These are phyloP conservation scores for Phainopepla nitens DNA, from an alignment of 2,113 vertebrate species.

Conservation along the genomic window DNA sequence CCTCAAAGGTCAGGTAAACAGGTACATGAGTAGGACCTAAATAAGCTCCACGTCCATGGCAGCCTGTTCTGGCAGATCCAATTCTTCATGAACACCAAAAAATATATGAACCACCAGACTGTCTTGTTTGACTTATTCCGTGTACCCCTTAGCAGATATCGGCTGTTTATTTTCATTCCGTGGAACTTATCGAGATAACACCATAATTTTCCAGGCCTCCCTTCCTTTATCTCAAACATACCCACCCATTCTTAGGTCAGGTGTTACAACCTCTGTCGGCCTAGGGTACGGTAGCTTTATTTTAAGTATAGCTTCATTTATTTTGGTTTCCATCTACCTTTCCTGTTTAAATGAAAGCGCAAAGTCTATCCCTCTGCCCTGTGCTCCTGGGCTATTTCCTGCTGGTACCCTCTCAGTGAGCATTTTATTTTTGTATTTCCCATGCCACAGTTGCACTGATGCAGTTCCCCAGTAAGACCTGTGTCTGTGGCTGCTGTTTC, in stretches of 20 bases:
- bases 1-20: background rate
- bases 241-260: slow-evolving; percentile 60
- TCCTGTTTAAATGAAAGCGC: slow-evolving; percentile 60
- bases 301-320: slow-evolving; percentile 48
- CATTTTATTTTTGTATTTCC: background rate
- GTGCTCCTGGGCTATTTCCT: slow-evolving; percentile 21
- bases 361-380: slow-evolving; percentile 3
- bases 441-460: background rate
- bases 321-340: slow-evolving; percentile 67
- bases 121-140: background rate
- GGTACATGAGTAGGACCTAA: background rate
- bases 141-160: background rate
- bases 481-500: background rate
- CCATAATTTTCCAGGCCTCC: slow-evolving; percentile 51
- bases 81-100: background rate
- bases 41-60: background rate
- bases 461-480: background rate
- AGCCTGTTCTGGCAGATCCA: background rate
- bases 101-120: background rate
- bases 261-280: slow-evolving; percentile 22
- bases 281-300: slow-evolving; percentile 14
- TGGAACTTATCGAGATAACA: slow-evolving; percentile 40
- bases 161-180: slow-evolving; percentile 57
- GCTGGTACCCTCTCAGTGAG: background rate
- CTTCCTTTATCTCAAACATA: slow-evolving; percentile 62